Percentiles rank a stretch among this genome's conserved stretches.
phyloP scores from a whole-genome alignment of 2,797 vertebrate genomes.

The Echiichthys vipera region DNA sequence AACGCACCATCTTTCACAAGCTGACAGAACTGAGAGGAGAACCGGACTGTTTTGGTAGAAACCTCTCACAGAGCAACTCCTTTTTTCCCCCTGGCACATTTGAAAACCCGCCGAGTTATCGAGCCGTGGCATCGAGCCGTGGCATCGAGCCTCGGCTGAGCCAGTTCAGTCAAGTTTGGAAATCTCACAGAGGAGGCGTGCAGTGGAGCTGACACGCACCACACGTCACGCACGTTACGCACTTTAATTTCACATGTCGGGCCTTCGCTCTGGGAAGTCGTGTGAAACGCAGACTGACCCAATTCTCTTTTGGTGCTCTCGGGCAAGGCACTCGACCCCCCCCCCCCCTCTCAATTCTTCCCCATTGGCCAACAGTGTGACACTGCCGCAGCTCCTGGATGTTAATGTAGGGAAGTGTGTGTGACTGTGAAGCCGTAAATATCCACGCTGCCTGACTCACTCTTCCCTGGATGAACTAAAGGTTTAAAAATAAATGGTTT shows the following conservation, averaged over 20 bases:
- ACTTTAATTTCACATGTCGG: rapidly evolving
- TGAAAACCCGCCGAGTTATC: too few species aligned
- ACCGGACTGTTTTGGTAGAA: background rate
- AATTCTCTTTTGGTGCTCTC: rapidly evolving
- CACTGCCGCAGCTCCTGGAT: background rate
- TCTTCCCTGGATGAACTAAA: slow-evolving; percentile 13
- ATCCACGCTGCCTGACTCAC: slow-evolving; percentile 44
- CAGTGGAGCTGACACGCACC: background rate
- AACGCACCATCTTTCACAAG: background rate
- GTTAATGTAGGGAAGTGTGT: background rate
- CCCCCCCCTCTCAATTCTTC: background rate
- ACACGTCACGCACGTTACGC: too few species aligned
- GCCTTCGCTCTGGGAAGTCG: background rate
- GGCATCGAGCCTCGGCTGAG: slow-evolving; percentile 25
- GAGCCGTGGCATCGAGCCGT: too few species aligned
- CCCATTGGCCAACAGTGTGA: rapidly evolving
- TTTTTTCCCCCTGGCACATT: slow-evolving; percentile 45
- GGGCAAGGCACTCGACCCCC: background rate
- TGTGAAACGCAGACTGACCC: background rate
- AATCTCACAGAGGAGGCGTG: background rate
- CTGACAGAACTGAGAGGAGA: background rate
- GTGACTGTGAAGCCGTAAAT: background rate
- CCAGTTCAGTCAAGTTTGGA: slow-evolving; percentile 54
- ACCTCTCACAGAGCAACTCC: slow-evolving; percentile 3
- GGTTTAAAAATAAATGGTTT: slow-evolving; percentile 6